Evolutionary conservation across 2,888 invertebrate species (phyloP), one percentile per base, ranked within the genome.

Genomic region (Branchipolynoe longqiensis): DNA sequence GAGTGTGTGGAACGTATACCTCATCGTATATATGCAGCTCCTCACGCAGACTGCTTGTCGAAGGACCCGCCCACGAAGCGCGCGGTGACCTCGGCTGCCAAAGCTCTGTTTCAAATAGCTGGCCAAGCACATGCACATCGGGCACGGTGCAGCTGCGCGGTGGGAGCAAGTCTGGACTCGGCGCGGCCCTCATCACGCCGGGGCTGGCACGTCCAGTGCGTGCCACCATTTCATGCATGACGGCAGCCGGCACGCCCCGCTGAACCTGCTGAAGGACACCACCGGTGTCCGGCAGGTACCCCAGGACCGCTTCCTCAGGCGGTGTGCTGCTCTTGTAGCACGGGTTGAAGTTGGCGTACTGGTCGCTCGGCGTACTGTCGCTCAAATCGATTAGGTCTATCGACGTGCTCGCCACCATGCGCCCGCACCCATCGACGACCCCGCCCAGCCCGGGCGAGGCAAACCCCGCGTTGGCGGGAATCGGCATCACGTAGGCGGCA

Each of bases 291-390:
- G 84, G 84, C 4, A 69, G n/a, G 31, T 74, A 78, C 2, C 58
- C 74, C 48, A 41, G 12, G 4, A 78, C 28, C n/a, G 40, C 78
- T 41, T 84, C 84, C 33, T 86, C 78, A 3, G 88, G 88, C 12
- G 88, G 88, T 4, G 88, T 88, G 25, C 85, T 86, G 74, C 88
- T 87, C 84, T 88, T 87, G 82, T 87, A 88, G 64, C 88, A 69
- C 4, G 88, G 88, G 82, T 88, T 88, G 59, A 88, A 87, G 22
- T 62, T 82, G 22, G 81, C 64, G 54, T 69, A 85, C 33, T 69
- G 69, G 40, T 84, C 84, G n/a, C 25, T 59, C 28, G 86, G 58
- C 48, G 31, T n/a, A 28, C 73, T 56, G 56, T n/a, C 31, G 31
- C 33, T 48, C 25, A 87, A 31, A 28, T 82, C 86, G 8, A 85